Conservation (phyloP, 1,140 invertebrate species). For the Cyrtorhinus lividipennis region DNA sequence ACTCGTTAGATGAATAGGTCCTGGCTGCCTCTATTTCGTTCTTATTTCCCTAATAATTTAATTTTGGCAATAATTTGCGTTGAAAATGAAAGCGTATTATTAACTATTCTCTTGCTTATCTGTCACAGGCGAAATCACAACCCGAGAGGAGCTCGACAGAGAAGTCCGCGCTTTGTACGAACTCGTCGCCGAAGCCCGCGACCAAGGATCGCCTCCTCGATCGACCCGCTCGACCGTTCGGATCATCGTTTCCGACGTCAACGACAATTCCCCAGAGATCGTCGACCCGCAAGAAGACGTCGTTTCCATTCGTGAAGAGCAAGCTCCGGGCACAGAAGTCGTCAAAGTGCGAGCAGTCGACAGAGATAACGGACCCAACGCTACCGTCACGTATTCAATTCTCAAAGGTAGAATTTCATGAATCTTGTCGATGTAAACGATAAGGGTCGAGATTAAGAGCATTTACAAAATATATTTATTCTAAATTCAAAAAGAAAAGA, state of each 20-base stretch:
- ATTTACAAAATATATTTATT: too few species aligned
- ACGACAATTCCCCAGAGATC: conserved; percentile 81
- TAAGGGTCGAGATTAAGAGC: too few species aligned
- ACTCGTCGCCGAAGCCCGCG: conserved; percentile 66
- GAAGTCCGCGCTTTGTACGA: conserved; percentile 64
- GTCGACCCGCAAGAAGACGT: conserved; percentile 74
- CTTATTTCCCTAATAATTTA: too few species aligned
- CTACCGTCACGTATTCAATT: conserved; percentile 73
- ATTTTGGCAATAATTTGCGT: too few species aligned
- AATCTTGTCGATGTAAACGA: too few species aligned
- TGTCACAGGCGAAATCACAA: conserved; percentile 62
- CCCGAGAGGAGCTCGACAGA: conserved; percentile 64
- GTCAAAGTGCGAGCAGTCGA: conserved; percentile 72
- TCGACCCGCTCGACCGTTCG: conserved; percentile 55
- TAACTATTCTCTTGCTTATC: too few species aligned
- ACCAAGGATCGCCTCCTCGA: conserved; percentile 64
- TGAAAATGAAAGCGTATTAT: too few species aligned
- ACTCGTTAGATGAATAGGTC: too few species aligned
- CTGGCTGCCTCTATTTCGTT: too few species aligned
- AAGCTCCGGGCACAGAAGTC: conserved; percentile 70
- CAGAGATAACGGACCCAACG: conserved; percentile 73
- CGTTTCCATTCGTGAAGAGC: conserved; percentile 74
- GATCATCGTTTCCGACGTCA: conserved; percentile 65
- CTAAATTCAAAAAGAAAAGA: too few species aligned
- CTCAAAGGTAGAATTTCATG: conserved; percentile 57